A percentile compares a stretch with the other conserved stretches of the same genome.
phyloP scores from a whole-genome alignment of 1,140 invertebrate species.

The Ctenoplectra terminalis region DNA sequence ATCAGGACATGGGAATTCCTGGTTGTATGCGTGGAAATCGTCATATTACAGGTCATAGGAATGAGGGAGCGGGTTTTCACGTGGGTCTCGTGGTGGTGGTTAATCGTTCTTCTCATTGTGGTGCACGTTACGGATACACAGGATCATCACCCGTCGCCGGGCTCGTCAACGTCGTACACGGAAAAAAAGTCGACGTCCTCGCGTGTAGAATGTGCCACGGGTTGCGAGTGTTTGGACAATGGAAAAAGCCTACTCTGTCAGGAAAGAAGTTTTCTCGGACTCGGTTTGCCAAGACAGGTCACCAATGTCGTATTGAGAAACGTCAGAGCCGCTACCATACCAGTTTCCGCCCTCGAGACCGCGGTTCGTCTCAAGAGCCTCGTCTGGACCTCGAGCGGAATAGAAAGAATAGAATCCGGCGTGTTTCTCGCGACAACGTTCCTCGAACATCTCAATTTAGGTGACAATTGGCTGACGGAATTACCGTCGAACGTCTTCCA shows the following conservation, averaged over 20 bases:
- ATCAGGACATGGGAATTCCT: slow-evolving; percentile 72
- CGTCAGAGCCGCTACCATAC: slow-evolving; percentile 58
- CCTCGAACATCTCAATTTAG: slow-evolving; percentile 81
- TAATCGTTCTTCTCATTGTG: slow-evolving; percentile 73
- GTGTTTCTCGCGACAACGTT: slow-evolving; percentile 66
- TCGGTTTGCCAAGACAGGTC: slow-evolving; percentile 53
- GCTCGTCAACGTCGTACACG: slow-evolving; percentile 11
- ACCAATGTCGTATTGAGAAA: slow-evolving; percentile 59
- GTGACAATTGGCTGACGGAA: slow-evolving; percentile 80
- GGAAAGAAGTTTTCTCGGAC: slow-evolving; percentile 63
- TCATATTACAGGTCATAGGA: slow-evolving; percentile 74
- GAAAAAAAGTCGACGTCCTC: slow-evolving; percentile 25
- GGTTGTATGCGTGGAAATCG: slow-evolving; percentile 60
- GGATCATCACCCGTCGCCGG: slow-evolving; percentile 20
- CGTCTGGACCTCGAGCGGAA: slow-evolving; percentile 81
- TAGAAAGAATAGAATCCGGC: slow-evolving; percentile 78
- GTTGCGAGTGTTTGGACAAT: slow-evolving; percentile 69
- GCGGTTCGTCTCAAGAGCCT: slow-evolving; percentile 76
- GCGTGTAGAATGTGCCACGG: slow-evolving; percentile 61
- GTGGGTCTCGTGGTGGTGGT: slow-evolving; percentile 76
- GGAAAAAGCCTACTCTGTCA: slow-evolving; percentile 63
- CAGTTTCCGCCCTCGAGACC: slow-evolving; percentile 69
- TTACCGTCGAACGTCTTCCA: slow-evolving; percentile 76
- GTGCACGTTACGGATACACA: slow-evolving; percentile 48
- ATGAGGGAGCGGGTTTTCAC: slow-evolving; percentile 79